These are phyloP conservation scores for Dasypolia templi DNA, from an alignment of 2,888 invertebrate genomes.

Conservation along the genomic window DNA sequence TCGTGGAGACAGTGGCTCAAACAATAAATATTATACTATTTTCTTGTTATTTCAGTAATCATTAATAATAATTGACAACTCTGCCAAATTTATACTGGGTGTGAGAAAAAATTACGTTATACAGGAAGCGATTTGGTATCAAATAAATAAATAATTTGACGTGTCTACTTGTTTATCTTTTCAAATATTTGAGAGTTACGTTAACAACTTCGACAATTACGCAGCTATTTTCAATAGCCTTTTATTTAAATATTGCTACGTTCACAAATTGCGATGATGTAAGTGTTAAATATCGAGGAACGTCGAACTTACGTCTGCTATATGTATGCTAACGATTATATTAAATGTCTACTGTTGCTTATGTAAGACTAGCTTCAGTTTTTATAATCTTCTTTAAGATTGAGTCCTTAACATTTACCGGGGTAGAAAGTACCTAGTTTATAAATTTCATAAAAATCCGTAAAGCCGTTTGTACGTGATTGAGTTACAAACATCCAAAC, in stretches of 20 bases:
- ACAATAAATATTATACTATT: slow-evolving; percentile 26
- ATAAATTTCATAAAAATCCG: background rate
- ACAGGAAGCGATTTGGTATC: background rate
- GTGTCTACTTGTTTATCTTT: slow-evolving; percentile 8
- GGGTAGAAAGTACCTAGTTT: background rate
- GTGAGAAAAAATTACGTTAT: background rate
- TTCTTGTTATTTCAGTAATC: slow-evolving; percentile 4
- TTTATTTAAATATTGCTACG: slow-evolving; percentile 22
- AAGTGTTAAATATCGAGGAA: slow-evolving; percentile 44
- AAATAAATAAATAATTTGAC: slow-evolving; percentile 2
- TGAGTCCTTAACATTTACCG: background rate
- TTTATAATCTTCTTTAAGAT: no score
- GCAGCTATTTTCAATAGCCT: slow-evolving; percentile 22
- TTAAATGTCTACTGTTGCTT: slow-evolving; percentile 22
- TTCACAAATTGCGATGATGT: slow-evolving; percentile 42
- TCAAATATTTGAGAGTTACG: background rate
- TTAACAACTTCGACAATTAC: slow-evolving; percentile 11
- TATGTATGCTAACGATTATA: slow-evolving; percentile 31
- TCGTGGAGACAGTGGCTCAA: background rate
- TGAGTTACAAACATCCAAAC: background rate
- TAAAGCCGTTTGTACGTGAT: background rate
- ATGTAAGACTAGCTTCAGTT: background rate
- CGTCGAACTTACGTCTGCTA: slow-evolving; percentile 23
- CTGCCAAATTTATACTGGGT: background rate
- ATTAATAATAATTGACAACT: slow-evolving; percentile 23